Evolutionary conservation across 1,140 invertebrate genomes (phyloP), one percentile per base, ranked within the genome.

Genomic region (Mylabris phalerata): DNA sequence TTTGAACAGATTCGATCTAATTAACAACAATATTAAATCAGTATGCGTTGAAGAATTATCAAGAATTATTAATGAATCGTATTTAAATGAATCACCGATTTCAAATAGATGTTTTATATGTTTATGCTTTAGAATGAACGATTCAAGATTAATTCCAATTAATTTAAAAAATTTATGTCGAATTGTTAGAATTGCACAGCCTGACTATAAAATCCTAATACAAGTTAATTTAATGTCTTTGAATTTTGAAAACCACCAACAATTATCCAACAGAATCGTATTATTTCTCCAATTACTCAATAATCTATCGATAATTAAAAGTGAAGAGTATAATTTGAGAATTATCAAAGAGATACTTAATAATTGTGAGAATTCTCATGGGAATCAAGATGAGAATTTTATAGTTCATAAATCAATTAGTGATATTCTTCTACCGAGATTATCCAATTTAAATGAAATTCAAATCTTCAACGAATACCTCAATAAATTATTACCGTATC

Each of bases 131-230:
- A 51, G 45, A 40, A 93, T 71, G 91, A 93, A 75, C 90, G 10
- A 89, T 0, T 86, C 85, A 2, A 85, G 89, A 67, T 67, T 90
- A 63, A 71, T 95, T 43, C 93, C 93, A 0, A 92, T 95, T 65
- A 95, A 95, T 72, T 74, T 95, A 1, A 94, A 93, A 73, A 87
- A 90, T 0, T 75, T 95, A 2, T 95, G 95, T 71, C 82, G 93
- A 32, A 90, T 90, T 3, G 90, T 95, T 6, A 89, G 91, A 0
- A 93, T 95, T 90, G 92, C 93, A 89, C 88, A 92, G 7, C 92
- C 93, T 0, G 89, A 95, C 70, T 92, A 93, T 69, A 84, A 86
- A 1, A 82, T 93, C 75, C 93, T 95, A 67, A 88, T 84, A 0
- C 92, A 95, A 74, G 92, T 95, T 46, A 88, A 85, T 0, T 76